Evolutionary conservation across 2,113 vertebrate genomes (phyloP), one percentile per base, ranked within the genome.

Genomic region (Pollachius pollachius): DNA sequence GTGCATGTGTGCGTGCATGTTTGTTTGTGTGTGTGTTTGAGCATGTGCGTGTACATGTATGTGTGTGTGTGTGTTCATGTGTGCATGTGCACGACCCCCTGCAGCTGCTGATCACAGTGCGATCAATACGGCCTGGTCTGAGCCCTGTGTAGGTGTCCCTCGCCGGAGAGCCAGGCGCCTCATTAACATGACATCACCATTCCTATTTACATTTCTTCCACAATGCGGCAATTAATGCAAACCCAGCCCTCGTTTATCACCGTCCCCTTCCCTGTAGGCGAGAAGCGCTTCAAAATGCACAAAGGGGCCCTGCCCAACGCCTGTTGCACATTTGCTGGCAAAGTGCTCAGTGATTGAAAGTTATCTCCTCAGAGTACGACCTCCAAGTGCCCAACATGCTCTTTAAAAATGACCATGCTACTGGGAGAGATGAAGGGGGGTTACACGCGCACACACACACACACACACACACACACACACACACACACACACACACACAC

Each of bases 241-340:
- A 82, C 60, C 62, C 62, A 68, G 65, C 62, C 56, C 81, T 81
- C 78, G 65, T 87, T 72, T 64, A 75, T 85, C 77, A 83, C 13
- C 18, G 57, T 71, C 74, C 78, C 65, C 25, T 61, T 48, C 61
- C 71, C 62, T 68, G 52, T 64, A 64, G 64, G 62, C 59, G 57
- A 65, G 34, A n/a, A n/a, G 12, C 15, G 3, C 25, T n/a, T 17
- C 17, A 25, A 76, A 69, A 63, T 71, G 73, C 59, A 66, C 1
- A 54, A 58, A 78, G 72, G 62, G 41, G 41, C 41, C 37, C 37
- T 41, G 72, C 69, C 34, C 65, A 83, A 70, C 27, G 58, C 73
- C 74, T 82, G 59, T 78, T 84, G 81, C 23, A 23, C 23, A 23
- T 23, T 23, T 75, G 58, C 81, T 73, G 75, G 81, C 73, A 72